These are phyloP conservation scores for Neoscelio sp. DNA, from an alignment of 2,888 invertebrate genomes.

Conservation along the genomic window DNA sequence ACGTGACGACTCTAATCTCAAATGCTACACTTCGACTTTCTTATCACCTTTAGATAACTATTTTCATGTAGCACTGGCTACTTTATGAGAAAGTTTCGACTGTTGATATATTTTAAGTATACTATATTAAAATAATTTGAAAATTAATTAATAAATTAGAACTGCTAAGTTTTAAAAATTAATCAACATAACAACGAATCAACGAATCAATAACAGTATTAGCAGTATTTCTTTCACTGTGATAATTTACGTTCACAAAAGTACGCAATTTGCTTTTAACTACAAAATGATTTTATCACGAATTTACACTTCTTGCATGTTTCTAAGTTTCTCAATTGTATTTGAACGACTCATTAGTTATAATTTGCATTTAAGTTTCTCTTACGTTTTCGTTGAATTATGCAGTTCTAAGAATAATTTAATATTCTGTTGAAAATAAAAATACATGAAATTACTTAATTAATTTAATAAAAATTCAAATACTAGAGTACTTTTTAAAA, in stretches of 20 bases:
- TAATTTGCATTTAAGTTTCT: constrained; percentile 41
- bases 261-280: constrained; percentile 7
- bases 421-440: too few relatives aligned
- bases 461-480: too few relatives aligned
- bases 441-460: too few relatives aligned
- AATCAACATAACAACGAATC: too few relatives aligned
- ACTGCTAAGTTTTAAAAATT: too few relatives aligned
- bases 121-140: too few relatives aligned
- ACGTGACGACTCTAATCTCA: constrained; percentile 12
- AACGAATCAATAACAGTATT: too few relatives aligned
- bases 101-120: too few relatives aligned
- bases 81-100: constrained; percentile 3
- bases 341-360: constrained; percentile 45
- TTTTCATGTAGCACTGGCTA: constrained; percentile 6
- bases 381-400: not conserved
- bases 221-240: too few relatives aligned
- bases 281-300: not conserved
- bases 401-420: too few relatives aligned
- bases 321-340: constrained; percentile 50
- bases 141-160: too few relatives aligned
- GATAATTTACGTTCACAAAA: constrained; percentile 7
- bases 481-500: too few relatives aligned
- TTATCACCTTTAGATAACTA: constrained; percentile 32
- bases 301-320: constrained; percentile 13
- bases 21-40: constrained; percentile 13